A percentile compares a stretch with the other conserved stretches of the same genome.
Evolutionary conservation across 1,140 invertebrate genomes (phyloP).

Genomic region (Drosophila miranda): DNA sequence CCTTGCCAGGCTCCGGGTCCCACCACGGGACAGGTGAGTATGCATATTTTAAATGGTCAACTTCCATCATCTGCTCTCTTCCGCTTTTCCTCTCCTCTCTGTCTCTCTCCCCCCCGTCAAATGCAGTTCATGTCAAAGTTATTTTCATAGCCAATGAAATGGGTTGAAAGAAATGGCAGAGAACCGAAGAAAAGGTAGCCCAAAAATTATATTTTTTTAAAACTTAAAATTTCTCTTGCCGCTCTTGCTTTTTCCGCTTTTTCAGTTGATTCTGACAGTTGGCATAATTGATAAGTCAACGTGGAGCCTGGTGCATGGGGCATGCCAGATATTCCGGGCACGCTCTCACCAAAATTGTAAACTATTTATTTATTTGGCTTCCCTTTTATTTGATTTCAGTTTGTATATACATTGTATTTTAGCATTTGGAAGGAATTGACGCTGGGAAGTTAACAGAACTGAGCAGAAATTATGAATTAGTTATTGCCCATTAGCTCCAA

Average conservation of each 20-base stretch:
- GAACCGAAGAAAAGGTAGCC: slow-evolving; percentile 32
- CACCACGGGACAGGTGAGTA: slow-evolving; percentile 61
- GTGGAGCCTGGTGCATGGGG: not conserved
- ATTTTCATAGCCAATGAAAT: slow-evolving; percentile 31
- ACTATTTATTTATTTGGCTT: slow-evolving; percentile 22
- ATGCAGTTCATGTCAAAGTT: slow-evolving; percentile 27
- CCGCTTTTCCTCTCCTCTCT: not conserved
- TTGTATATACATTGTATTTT: not conserved
- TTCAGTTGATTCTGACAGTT: slow-evolving; percentile 38
- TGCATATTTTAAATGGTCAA: slow-evolving; percentile 54
- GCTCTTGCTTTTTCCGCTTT: slow-evolving; percentile 9
- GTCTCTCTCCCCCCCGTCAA: not conserved
- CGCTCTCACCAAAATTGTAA: slow-evolving; percentile 16
- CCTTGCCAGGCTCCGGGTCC: not conserved
- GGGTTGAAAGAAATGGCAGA: slow-evolving; percentile 10
- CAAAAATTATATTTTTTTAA: slow-evolving; percentile 25
- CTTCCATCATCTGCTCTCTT: slow-evolving; percentile 7
- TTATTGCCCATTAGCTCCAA: slow-evolving; percentile 69
- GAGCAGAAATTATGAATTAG: slow-evolving; percentile 64
- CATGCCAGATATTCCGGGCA: slow-evolving; percentile 10
- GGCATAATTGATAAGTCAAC: slow-evolving; percentile 47
- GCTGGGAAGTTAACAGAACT: no score
- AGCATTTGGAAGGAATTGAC: no score
- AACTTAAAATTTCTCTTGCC: slow-evolving; percentile 28
- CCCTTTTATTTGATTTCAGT: not conserved